These are phyloP conservation scores for Corythucha ciliata DNA, from an alignment of 2,888 invertebrate species.

Conservation along the genomic window DNA sequence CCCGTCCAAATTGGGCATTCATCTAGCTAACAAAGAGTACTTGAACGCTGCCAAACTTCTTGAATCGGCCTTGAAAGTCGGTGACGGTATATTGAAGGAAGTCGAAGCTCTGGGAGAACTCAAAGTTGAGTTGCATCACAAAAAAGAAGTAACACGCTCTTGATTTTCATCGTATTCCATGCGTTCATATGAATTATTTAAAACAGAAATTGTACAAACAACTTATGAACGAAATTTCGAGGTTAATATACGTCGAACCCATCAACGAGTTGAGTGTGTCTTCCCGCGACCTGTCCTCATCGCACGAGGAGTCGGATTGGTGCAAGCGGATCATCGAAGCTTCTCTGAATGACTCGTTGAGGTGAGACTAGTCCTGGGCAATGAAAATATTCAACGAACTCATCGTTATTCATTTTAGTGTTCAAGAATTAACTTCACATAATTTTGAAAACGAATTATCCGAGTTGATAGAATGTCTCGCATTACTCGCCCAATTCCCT, in stretches of 20 bases:
- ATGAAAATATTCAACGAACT: background rate
- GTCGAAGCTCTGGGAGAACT: conserved; percentile 79
- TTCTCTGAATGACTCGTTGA: too few relatives aligned
- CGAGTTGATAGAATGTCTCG: conserved; percentile 70
- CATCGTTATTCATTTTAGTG: background rate
- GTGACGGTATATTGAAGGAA: conserved; percentile 63
- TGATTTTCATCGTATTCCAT: background rate
- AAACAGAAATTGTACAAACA: too few relatives aligned
- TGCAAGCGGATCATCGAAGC: too few relatives aligned
- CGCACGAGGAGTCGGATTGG: too few relatives aligned
- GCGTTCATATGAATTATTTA: background rate
- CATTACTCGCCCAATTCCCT: conserved; percentile 69
- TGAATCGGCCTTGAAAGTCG: conserved; percentile 56
- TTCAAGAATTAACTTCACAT: background rate
- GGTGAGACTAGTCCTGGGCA: too few relatives aligned
- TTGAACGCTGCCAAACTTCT: conserved; percentile 73
- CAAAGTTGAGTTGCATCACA: conserved; percentile 59
- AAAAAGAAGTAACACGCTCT: conserved; percentile 50
- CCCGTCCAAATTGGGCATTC: conserved; percentile 55
- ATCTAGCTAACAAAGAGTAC: conserved; percentile 65
- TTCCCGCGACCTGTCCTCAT: too few relatives aligned
- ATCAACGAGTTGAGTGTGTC: too few relatives aligned
- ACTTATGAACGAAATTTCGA: too few relatives aligned
- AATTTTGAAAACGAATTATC: conserved; percentile 24
- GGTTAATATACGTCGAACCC: too few relatives aligned